Evolutionary conservation across 1,140 invertebrate genomes (phyloP).

Genomic region (Hetaerina americana): DNA sequence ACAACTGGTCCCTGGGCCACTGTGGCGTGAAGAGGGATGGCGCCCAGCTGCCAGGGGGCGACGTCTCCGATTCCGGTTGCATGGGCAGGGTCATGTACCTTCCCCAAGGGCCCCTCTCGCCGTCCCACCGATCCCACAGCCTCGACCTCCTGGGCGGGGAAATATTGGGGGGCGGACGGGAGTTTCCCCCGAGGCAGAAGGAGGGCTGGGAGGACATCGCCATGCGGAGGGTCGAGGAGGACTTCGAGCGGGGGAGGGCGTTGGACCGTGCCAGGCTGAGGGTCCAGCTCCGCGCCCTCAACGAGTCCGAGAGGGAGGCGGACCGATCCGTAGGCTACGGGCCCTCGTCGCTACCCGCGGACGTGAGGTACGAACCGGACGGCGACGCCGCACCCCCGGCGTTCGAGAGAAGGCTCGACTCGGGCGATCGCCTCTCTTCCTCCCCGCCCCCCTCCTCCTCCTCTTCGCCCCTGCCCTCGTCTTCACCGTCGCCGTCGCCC

Average conservation of each 20-base stretch:
- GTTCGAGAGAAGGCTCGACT: not conserved
- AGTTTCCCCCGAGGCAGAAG: slow-evolving; percentile 19
- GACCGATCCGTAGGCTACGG: slow-evolving; percentile 23
- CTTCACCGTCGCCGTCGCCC: slow-evolving; percentile 19
- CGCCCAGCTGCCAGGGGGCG: slow-evolving; percentile 59
- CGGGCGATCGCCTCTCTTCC: slow-evolving; percentile 15
- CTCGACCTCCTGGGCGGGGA: not conserved
- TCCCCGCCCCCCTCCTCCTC: slow-evolving; percentile 27
- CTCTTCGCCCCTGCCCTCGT: slow-evolving; percentile 16
- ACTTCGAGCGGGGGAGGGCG: slow-evolving; percentile 57
- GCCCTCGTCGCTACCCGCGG: slow-evolving; percentile 20
- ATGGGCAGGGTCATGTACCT: slow-evolving; percentile 56
- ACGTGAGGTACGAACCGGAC: slow-evolving; percentile 15
- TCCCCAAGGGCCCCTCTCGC: slow-evolving; percentile 54
- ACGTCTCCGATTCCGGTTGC: slow-evolving; percentile 64
- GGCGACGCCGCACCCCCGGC: not conserved
- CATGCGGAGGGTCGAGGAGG: slow-evolving; percentile 59
- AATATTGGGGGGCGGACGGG: not conserved
- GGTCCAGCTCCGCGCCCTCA: slow-evolving; percentile 55
- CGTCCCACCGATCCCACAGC: slow-evolving; percentile 35
- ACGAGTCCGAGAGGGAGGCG: slow-evolving; percentile 35
- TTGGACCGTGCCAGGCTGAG: slow-evolving; percentile 59
- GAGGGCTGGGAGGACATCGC: slow-evolving; percentile 58
- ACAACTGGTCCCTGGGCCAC: slow-evolving; percentile 62
- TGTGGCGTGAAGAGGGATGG: slow-evolving; percentile 55